Base-by-base conservation (phyloP, 1,140 invertebrate genomes). In the Drosophila nigromelanica region DNA sequence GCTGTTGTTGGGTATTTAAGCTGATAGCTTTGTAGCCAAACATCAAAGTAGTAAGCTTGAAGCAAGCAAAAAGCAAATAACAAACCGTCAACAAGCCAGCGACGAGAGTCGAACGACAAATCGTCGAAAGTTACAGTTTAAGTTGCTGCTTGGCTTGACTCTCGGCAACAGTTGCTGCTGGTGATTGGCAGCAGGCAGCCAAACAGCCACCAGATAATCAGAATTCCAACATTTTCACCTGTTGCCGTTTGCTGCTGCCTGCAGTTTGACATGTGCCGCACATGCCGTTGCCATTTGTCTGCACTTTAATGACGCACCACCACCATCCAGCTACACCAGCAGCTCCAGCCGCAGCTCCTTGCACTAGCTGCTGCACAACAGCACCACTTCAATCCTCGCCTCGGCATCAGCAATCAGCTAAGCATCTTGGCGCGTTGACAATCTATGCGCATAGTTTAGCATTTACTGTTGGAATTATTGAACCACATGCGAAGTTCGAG, bases 181-280 rank as follows among this genome's bases (percentile, higher is more conserved):
- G 61, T 59, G 64, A 62, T 70, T 51, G 21, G 27, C 40, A 61
- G 50, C 76, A 68, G 55, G 24, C 67, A 64, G 39, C 37, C 74
- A 54, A 50, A 45, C 45, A 55, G 67, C 33, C 45, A 66, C 62
- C 45, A 76, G 85, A 89, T 89, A 89, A 89, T 89, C 85, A 89
- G 85, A 89, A 89, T 89, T 89, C 83, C 83, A 89, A 68, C 83
- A 89, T 89, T 89, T 89, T 89, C 85, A 89, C 83, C 83, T 89
- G 83, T 89, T 89, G 85, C 83, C 80, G 62, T 73, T 82, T 82
- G 73, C 72, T 83, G 83, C 73, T 73, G 76, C 67, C 50, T 67
- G 64, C 66, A 73, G 76, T 70, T 80, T 89, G 83, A 89, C 83
- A 89, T 89, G 85, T 89, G 83, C 83, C 83, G 83, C 83, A 89